Percentiles rank a stretch among this genome's conserved stretches.
phyloP scores from a whole-genome alignment of 2,888 invertebrate species.

The Cepaea hortensis region DNA sequence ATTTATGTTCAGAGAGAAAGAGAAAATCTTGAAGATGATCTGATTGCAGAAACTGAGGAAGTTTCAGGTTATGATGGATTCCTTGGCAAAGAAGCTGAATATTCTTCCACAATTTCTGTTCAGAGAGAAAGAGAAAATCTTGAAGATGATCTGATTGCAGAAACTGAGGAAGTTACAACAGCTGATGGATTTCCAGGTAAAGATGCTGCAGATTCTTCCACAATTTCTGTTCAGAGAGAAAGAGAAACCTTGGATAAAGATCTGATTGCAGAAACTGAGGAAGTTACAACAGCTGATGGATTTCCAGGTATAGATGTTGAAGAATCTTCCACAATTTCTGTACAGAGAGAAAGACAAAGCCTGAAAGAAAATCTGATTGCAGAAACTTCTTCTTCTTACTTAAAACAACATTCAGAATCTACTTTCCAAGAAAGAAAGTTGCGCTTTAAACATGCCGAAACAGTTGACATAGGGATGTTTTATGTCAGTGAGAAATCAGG shows the following conservation, averaged over 20 bases:
- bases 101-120: conserved; percentile 43
- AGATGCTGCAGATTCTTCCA: conserved; percentile 5
- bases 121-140: conserved; percentile 67
- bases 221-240: conserved; percentile 63
- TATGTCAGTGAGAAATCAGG: conserved; percentile 58
- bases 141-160: conserved; percentile 34
- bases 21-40: conserved; percentile 55
- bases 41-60: conserved; percentile 50
- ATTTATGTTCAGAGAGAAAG: conserved; percentile 63
- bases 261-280: conserved; percentile 50
- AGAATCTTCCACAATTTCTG: conserved; percentile 40
- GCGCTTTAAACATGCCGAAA: conserved; percentile 55
- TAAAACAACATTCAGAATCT: conserved; percentile 68
- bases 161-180: conserved; percentile 53
- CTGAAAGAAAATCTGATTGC: conserved; percentile 46
- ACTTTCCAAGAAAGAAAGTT: conserved; percentile 62
- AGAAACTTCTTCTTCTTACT: conserved; percentile 65
- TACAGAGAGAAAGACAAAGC: conserved; percentile 66
- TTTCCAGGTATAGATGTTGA: background rate
- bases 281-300: background rate
- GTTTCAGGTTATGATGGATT: background rate
- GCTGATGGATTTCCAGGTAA: conserved; percentile 26
- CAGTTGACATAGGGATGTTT: conserved; percentile 68
- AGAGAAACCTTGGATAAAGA: conserved; percentile 56
- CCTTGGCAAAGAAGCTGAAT: background rate